Conservation (phyloP, 2,113 vertebrate species). For the Galeopterus variegatus region DNA sequence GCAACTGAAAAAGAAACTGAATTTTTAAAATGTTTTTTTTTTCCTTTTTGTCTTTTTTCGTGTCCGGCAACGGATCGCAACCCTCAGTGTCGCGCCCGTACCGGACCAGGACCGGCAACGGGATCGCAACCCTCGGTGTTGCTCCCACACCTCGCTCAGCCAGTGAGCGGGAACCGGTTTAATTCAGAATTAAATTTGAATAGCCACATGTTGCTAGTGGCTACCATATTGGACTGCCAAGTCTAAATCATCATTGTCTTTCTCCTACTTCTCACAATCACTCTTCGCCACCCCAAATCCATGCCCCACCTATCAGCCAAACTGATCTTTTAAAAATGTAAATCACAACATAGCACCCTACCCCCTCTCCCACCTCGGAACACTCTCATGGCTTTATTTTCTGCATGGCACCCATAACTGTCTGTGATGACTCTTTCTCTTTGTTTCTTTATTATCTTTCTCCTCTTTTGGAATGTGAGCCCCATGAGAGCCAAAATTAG, state of each 20-base stretch:
- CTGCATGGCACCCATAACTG: background rate
- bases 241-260: background rate
- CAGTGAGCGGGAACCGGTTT: too few relatives aligned
- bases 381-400: background rate
- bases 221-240: background rate
- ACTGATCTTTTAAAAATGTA: background rate
- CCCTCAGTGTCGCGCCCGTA: too few relatives aligned
- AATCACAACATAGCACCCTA: background rate
- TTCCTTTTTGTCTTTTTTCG: too few relatives aligned
- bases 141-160: too few relatives aligned
- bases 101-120: too few relatives aligned
- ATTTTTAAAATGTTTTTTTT: background rate
- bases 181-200: slow-evolving; percentile 43
- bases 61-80: too few relatives aligned
- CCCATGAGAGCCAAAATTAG: background rate
- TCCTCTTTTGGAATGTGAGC: background rate
- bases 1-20: background rate
- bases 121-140: too few relatives aligned
- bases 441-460: slow-evolving; percentile 42
- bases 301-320: background rate
- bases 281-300: background rate
- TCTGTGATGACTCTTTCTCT: background rate
- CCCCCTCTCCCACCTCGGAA: background rate
- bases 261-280: background rate
- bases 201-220: background rate